Conservation (phyloP, 2,113 vertebrate species). For the Oceanites oceanicus region DNA sequence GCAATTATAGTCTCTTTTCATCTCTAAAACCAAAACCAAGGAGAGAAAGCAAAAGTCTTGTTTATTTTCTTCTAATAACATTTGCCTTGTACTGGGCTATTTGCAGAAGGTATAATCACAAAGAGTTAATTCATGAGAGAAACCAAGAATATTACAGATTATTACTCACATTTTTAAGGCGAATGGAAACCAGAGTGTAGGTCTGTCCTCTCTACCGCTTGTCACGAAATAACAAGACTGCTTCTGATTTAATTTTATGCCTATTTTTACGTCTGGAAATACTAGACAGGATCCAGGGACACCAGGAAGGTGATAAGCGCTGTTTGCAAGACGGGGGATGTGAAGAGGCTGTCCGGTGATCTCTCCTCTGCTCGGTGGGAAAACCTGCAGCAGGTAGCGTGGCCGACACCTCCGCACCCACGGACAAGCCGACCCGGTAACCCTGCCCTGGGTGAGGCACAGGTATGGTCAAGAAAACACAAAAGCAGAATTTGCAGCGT, state of each 20-base stretch:
- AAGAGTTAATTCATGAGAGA: neutral
- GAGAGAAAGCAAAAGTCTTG: neutral
- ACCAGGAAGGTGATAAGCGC: neutral
- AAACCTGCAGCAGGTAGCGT: accelerated
- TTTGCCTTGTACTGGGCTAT: neutral
- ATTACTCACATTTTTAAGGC: neutral
- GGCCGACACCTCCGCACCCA: accelerated
- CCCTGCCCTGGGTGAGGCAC: neutral
- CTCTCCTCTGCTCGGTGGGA: neutral
- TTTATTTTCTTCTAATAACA: neutral
- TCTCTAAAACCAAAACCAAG: neutral
- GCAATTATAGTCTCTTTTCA: neutral
- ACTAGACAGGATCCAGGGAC: neutral
- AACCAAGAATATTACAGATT: neutral
- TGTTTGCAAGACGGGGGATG: neutral
- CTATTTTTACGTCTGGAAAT: neutral
- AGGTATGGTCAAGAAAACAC: neutral
- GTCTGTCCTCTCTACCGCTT: neutral
- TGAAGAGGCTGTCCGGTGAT: neutral
- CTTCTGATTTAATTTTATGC: neutral
- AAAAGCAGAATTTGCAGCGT: neutral
- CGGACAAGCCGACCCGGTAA: neutral
- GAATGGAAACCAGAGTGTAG: neutral
- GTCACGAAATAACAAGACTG: neutral
- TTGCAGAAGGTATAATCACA: neutral